These are phyloP conservation scores for Pempheris klunzingeri DNA, from an alignment of 2,797 vertebrate genomes.

Conservation along the genomic window DNA sequence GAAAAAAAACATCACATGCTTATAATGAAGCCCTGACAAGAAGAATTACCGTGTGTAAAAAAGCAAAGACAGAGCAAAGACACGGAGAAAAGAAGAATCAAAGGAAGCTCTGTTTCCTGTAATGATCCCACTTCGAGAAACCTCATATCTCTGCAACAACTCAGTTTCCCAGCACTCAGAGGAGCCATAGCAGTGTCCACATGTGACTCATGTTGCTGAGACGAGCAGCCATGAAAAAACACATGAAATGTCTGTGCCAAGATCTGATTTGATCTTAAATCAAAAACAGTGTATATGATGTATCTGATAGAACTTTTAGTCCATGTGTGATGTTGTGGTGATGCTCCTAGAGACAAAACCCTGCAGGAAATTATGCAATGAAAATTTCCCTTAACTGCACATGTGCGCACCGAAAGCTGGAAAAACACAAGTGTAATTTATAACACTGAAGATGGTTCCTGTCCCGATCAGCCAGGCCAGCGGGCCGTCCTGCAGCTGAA, in stretches of 20 bases:
- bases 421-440: background rate
- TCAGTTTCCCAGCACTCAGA: slow-evolving; percentile 68
- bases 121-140: slow-evolving; percentile 50
- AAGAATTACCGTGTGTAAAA: slow-evolving; percentile 18
- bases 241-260: slow-evolving; percentile 71
- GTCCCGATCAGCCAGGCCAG: no score
- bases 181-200: slow-evolving; percentile 63
- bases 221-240: slow-evolving; percentile 62
- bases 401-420: no score
- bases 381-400: no score
- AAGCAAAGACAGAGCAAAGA: slow-evolving; percentile 14
- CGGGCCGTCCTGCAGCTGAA: background rate
- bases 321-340: no score
- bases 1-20: background rate
- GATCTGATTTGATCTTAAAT: no score
- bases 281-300: no score
- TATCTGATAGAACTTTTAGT: no score
- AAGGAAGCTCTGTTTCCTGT: slow-evolving; percentile 41
- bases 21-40: slow-evolving; percentile 19
- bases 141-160: slow-evolving; percentile 63
- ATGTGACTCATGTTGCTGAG: slow-evolving; percentile 66
- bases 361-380: no score
- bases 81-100: slow-evolving; percentile 5
- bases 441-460: no score
- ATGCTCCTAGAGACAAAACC: no score